phyloP scores from a whole-genome alignment of 23 tunicate species.

The Aplidium turbinatum region DNA sequence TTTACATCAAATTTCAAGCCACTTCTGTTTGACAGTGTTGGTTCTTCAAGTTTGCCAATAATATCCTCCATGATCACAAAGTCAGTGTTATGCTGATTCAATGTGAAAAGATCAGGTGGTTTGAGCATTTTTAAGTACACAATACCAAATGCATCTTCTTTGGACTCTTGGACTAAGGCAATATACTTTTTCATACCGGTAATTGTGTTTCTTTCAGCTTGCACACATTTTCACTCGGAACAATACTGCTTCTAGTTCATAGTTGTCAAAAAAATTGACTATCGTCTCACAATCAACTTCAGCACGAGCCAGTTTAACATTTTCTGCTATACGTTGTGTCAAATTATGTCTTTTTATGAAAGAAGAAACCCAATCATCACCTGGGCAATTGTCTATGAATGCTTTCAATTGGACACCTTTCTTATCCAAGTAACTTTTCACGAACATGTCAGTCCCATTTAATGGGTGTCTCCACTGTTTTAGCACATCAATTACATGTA shows the following conservation, averaged over 20 bases:
- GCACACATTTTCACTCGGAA: constrained; percentile 12
- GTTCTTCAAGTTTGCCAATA: background rate
- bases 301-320: constrained; percentile 18
- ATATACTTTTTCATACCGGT: too few relatives aligned
- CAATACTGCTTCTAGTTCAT: background rate
- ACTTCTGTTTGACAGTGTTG: constrained; percentile 4
- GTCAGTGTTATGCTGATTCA: constrained; percentile 1
- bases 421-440: constrained; percentile 27
- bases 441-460: constrained; percentile 5
- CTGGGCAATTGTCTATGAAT: constrained; percentile 28
- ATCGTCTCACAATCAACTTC: background rate
- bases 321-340: constrained; percentile 17
- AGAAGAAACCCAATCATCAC: constrained; percentile 12
- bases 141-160: background rate
- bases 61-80: constrained; percentile 4
- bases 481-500: background rate
- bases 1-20: background rate
- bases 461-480: constrained; percentile 20
- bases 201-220: too few relatives aligned
- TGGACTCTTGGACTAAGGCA: background rate
- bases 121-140: constrained; percentile 1
- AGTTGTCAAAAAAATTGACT: constrained; percentile 19
- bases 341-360: constrained; percentile 19
- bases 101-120: constrained; percentile 2
- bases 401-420: constrained; percentile 1